Evolutionary conservation across 2,113 vertebrate species (phyloP).

Genomic region (Tragelaphus scriptus): DNA sequence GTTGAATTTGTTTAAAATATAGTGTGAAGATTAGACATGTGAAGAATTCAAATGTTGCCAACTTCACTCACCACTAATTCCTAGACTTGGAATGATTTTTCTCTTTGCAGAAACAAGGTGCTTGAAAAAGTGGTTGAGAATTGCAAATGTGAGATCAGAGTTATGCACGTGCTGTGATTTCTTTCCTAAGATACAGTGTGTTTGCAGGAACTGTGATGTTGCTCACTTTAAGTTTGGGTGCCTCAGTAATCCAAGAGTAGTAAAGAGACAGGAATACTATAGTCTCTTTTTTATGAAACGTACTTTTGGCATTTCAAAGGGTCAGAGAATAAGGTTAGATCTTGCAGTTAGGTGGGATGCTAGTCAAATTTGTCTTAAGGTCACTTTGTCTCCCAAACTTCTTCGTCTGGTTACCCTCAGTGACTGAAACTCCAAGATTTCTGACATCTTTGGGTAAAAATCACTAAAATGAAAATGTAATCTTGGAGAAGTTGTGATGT

Average conservation of each 20-base stretch:
- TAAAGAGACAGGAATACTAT: background rate
- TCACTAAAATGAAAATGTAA: background rate
- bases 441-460: background rate
- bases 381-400: background rate
- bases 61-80: slow-evolving; percentile 56
- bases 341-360: background rate
- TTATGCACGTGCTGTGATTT: slow-evolving; percentile 16
- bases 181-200: slow-evolving; percentile 32
- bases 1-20: slow-evolving; percentile 57
- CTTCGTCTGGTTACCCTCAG: background rate
- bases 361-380: background rate
- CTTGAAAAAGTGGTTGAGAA: slow-evolving; percentile 55
- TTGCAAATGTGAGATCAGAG: slow-evolving; percentile 40
- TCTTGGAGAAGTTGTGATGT: background rate
- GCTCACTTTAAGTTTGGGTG: slow-evolving; percentile 53
- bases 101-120: slow-evolving; percentile 58
- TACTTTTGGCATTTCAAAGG: background rate
- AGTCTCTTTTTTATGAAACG: background rate
- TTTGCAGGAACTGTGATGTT: slow-evolving; percentile 39
- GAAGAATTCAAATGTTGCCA: slow-evolving; percentile 55
- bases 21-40: slow-evolving; percentile 49
- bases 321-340: background rate
- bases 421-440: background rate
- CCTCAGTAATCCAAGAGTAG: background rate
- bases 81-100: slow-evolving; percentile 56